Percentiles rank a stretch among this genome's conserved stretches.
phyloP scores from a whole-genome alignment of 2,888 invertebrate genomes.

The Colletes collaris region DNA sequence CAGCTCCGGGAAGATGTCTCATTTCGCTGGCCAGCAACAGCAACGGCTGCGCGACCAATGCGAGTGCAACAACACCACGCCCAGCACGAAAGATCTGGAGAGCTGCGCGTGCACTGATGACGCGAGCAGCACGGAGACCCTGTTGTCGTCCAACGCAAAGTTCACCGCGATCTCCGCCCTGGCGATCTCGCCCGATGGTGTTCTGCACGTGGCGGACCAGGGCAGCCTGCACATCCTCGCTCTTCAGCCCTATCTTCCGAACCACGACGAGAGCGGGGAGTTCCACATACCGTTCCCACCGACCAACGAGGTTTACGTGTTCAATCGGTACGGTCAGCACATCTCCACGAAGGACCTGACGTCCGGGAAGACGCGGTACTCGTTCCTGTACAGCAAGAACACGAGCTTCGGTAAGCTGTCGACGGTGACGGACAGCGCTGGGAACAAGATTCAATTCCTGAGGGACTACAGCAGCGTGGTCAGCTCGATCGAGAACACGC shows the following conservation, averaged over 20 bases:
- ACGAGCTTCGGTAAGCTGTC: constrained; percentile 97
- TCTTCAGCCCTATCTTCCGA: constrained; percentile 93
- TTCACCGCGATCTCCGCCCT: constrained; percentile 95
- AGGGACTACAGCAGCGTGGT: constrained; percentile 96
- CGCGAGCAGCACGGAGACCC: constrained; percentile 91
- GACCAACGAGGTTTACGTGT: constrained; percentile 96
- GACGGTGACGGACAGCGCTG: constrained; percentile 96
- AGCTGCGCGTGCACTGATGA: constrained; percentile 86
- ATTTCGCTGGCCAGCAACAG: constrained; percentile 95
- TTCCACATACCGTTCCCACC: constrained; percentile 97
- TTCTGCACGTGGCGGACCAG: constrained; percentile 97
- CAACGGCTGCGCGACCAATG: constrained; percentile 81
- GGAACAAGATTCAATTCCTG: constrained; percentile 95
- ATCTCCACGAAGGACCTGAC: constrained; percentile 96
- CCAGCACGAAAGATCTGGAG: constrained; percentile 77
- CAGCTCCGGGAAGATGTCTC: constrained; percentile 94
- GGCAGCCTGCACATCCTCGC: constrained; percentile 94
- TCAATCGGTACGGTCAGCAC: constrained; percentile 98
- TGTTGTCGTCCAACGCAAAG: constrained; percentile 94
- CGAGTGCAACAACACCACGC: constrained; percentile 78
- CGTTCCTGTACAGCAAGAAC: constrained; percentile 98
- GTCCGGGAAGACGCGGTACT: constrained; percentile 97
- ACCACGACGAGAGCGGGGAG: constrained; percentile 94
- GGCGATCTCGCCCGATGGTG: constrained; percentile 97
- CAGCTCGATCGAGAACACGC: constrained; percentile 96